Base-by-base conservation (phyloP, 1,140 invertebrate genomes). In the Riptortus pedestris region DNA sequence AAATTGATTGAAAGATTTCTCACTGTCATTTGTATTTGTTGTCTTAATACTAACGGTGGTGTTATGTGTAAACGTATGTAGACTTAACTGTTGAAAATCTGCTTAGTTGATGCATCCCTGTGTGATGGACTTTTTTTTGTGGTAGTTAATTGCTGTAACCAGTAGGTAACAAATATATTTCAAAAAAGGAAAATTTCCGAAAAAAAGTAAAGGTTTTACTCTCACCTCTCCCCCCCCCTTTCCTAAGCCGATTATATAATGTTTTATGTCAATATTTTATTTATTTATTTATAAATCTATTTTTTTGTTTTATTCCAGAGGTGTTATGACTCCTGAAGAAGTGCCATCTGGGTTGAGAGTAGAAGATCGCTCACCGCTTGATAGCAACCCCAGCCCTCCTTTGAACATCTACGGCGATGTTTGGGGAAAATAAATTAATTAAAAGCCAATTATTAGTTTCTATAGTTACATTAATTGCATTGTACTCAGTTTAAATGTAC, bases 301-400 rank as follows among this genome's bases (percentile, higher is more conserved):
- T 38, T 5, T 38, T 38, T 7, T 24, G 0, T 26, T 62, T 26
- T 63, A n/a, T 43, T 18, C 9, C 63, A 64, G 63, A 45, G 63
- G 63, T 14, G 63, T 64, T n/a, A 26, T 64, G 12, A 64, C 29
- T 12, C 63, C 63, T 7, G 63, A 64, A 43, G 63, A 64, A 33
- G 63, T 64, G 9, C 63, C 63, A 12, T 33, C 29, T 0, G 28
- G 20, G n/a, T 33, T 64, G 14, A 59, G 20, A 16, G n/a, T n/a
- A 4, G n/a, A 27, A 5, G 57, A 59, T 20, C 18, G 16, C 12
- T 26, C 57, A 18, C 28, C 28, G 1, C 18, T 59, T 9, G n/a
- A 59, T 9, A 51, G 7, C 20, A 59, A 2, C n/a, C 57, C 57
- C 16, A 14, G 14, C 16, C 18, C 29, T 2, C 57, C 57, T 18